Evolutionary conservation across 2,888 invertebrate genomes (phyloP).

Genomic region (Thyatira batis): DNA sequence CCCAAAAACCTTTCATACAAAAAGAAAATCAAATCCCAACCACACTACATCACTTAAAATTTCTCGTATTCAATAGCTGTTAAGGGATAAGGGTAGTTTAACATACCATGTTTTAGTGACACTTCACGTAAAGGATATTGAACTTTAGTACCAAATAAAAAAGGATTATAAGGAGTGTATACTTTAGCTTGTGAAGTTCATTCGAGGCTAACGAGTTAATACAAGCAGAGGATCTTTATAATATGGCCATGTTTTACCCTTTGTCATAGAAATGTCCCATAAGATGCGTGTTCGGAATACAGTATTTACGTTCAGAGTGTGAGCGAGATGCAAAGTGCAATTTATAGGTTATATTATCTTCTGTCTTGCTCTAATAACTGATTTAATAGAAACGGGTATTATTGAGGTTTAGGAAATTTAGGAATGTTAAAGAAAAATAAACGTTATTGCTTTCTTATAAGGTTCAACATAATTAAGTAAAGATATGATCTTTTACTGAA

Average conservation of each 20-base stretch:
- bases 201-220: constrained; percentile 37
- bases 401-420: no score
- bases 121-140: constrained; percentile 8
- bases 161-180: not conserved
- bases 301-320: not conserved
- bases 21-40: constrained; percentile 12
- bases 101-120: not conserved
- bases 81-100: constrained; percentile 21
- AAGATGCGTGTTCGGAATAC: constrained; percentile 68
- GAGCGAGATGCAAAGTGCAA: not conserved
- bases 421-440: no score
- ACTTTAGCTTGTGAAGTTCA: constrained; percentile 15
- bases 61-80: constrained; percentile 48
- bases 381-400: no score
- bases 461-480: no score
- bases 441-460: no score
- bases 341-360: not conserved
- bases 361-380: no score
- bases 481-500: no score
- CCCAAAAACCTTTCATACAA: constrained; percentile 20
- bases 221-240: constrained; percentile 61
- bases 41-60: constrained; percentile 44
- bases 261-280: constrained; percentile 74
- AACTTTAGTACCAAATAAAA: constrained; percentile 4
- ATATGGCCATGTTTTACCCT: constrained; percentile 65